These are phyloP conservation scores for Oncorhynchus gorbuscha DNA, from an alignment of 2,113 vertebrate species.

Conservation along the genomic window DNA sequence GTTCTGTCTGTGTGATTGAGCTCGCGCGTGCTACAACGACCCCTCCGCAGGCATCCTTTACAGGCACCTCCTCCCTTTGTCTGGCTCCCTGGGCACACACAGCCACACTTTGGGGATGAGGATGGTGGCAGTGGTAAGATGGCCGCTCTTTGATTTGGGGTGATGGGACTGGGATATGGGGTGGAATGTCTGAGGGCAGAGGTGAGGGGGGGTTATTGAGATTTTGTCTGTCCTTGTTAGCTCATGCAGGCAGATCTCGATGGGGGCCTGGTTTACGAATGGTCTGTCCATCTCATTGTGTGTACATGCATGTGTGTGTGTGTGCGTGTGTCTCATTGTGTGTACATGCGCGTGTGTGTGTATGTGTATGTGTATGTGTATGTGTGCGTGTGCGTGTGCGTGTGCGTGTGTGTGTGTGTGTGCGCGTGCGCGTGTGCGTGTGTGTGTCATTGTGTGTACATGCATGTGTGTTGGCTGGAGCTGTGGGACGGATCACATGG, in stretches of 20 bases:
- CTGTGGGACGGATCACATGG: constrained; percentile 53
- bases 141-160: constrained; percentile 56
- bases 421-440: neutral
- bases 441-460: constrained; percentile 3
- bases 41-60: constrained; percentile 49
- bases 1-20: constrained; percentile 48
- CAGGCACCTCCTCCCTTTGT: constrained; percentile 52
- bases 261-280: constrained; percentile 27
- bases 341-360: neutral
- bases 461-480: constrained; percentile 12
- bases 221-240: constrained; percentile 62
- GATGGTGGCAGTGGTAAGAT: constrained; percentile 55
- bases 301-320: neutral
- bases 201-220: constrained; percentile 44
- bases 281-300: constrained; percentile 15
- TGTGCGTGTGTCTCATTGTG: neutral
- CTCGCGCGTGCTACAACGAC: constrained; percentile 50
- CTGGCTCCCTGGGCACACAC: constrained; percentile 48
- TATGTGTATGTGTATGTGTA: neutral
- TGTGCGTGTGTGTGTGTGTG: no score
- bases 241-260: constrained; percentile 43
- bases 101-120: constrained; percentile 39
- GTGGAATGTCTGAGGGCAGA: constrained; percentile 35
- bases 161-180: constrained; percentile 50
- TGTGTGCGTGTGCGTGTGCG: neutral